phyloP scores from a whole-genome alignment of 2,888 invertebrate species.

The Melanostoma mellinum region DNA sequence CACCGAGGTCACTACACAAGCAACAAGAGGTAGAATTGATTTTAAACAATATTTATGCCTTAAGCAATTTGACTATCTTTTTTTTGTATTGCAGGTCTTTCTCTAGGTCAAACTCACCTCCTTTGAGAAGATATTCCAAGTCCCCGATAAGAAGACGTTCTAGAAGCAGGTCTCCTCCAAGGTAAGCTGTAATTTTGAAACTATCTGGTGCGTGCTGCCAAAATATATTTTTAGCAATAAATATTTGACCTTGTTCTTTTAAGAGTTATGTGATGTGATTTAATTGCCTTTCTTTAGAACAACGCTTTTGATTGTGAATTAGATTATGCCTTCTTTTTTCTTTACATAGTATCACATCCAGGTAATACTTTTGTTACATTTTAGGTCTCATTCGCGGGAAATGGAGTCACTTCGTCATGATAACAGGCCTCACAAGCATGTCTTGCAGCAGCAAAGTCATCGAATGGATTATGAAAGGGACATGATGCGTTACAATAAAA shows the following conservation, averaged over 20 bases:
- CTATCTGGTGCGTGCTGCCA: too few species aligned
- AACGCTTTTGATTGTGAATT: too few species aligned
- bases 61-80: slow-evolving; percentile 8
- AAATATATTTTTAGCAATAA: too few species aligned
- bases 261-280: too few species aligned
- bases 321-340: background rate
- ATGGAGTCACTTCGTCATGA: slow-evolving; percentile 48
- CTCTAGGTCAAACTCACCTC: slow-evolving; percentile 75
- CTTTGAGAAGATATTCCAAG: slow-evolving; percentile 75
- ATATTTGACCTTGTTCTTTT: too few species aligned
- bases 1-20: slow-evolving; percentile 58
- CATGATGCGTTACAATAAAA: slow-evolving; percentile 48
- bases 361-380: background rate
- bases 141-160: slow-evolving; percentile 76
- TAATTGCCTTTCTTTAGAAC: too few species aligned
- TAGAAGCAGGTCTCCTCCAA: slow-evolving; percentile 76
- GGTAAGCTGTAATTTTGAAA: slow-evolving; percentile 62
- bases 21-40: slow-evolving; percentile 51
- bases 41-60: background rate
- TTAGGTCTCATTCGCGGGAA: slow-evolving; percentile 63
- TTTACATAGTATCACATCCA: background rate
- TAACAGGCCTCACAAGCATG: slow-evolving; percentile 35
- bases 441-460: slow-evolving; percentile 78
- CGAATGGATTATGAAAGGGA: slow-evolving; percentile 75
- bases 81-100: slow-evolving; percentile 74